Base-by-base conservation (phyloP, 2,888 invertebrate genomes). In the Deroplatys truncata region DNA sequence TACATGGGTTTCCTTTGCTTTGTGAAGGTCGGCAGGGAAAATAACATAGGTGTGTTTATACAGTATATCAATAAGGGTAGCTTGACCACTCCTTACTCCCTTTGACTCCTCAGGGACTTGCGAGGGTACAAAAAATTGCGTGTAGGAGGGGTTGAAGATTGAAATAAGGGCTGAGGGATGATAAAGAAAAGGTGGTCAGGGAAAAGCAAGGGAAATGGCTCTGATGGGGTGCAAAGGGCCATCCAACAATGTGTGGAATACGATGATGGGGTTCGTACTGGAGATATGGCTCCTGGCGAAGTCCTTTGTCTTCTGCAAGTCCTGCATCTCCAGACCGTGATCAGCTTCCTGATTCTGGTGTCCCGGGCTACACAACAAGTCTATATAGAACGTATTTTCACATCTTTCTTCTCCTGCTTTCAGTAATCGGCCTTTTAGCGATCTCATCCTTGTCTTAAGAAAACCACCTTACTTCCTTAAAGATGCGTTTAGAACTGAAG, bases 31-130 rank as follows among this genome's bases (percentile, higher is more conserved):
- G 86, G 72, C 28, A 49, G 85, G 25, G 28, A 49, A 85, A 29
- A 85, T 56, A 49, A 49, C 49, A n/a, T 85, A 85, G 92, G 91
- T 92, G 91, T 93, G 93, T 94, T 94, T 93, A 93, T 93, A 93
- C 93, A 93, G 93, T 93, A 94, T 94, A 94, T 93, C 93, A 94
- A 93, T 93, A 93, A 93, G 93, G 92, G 92, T n/a, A 82, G 85
- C 84, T 72, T 84, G 88, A 84, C 84, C 84, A 88, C 25, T 49
- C 84, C 20, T 13, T 28, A 16, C 49, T 82, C 72, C 83, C 89
- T 86, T 85, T 85, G 89, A 83, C 89, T 83, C 82, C 89, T 31
- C 35, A 31, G 89, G 89, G 86, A 85, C 35, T 83, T 85, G 82
- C 29, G 56, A 72, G 56, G 56, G 56, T 72, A 72, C 16, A 43